A percentile compares a stretch with the other conserved stretches of the same genome.
phyloP scores from a whole-genome alignment of 2,888 invertebrate genomes.

The Caenorhabditis wallacei region DNA sequence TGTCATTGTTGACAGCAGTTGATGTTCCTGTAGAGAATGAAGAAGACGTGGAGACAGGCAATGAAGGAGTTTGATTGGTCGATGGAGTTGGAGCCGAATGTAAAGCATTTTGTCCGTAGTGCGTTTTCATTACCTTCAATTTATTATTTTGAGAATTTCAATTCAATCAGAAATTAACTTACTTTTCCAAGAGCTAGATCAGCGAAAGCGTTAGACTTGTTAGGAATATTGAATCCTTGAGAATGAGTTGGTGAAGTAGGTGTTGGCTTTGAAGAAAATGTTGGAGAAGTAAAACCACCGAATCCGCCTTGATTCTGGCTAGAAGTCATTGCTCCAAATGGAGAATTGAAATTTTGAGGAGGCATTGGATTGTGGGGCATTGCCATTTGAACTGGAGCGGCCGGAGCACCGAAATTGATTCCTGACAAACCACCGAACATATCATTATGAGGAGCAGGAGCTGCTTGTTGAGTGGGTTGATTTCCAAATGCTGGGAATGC shows the following conservation, averaged over 20 bases:
- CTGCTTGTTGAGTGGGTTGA: conserved; percentile 6
- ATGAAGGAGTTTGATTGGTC: conserved; percentile 18
- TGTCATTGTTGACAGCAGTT: conserved; percentile 56
- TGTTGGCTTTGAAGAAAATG: conserved; percentile 22
- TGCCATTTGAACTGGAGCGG: conserved; percentile 21
- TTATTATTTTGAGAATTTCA: not conserved
- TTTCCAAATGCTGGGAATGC: conserved; percentile 25
- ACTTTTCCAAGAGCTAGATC: conserved; percentile 72
- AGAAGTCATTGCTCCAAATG: conserved; percentile 20
- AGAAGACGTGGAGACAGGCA: conserved; percentile 16
- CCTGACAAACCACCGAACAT: conserved; percentile 61
- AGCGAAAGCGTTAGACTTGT: conserved; percentile 70
- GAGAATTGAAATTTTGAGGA: conserved; percentile 25
- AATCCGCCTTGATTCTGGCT: conserved; percentile 23
- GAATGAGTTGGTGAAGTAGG: conserved; percentile 58
- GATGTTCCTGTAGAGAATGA: conserved; percentile 8
- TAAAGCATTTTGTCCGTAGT: conserved; percentile 65
- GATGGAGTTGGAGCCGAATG: conserved; percentile 19
- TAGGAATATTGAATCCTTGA: conserved; percentile 63
- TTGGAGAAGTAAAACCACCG: conserved; percentile 15
- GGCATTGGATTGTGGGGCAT: conserved; percentile 18
- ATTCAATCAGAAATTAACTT: not conserved
- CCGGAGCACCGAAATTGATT: conserved; percentile 47
- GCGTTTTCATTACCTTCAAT: conserved; percentile 63
- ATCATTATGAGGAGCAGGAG: conserved; percentile 31